Conservation (phyloP, 2,888 invertebrate species). For the Melanophora roralis region DNA sequence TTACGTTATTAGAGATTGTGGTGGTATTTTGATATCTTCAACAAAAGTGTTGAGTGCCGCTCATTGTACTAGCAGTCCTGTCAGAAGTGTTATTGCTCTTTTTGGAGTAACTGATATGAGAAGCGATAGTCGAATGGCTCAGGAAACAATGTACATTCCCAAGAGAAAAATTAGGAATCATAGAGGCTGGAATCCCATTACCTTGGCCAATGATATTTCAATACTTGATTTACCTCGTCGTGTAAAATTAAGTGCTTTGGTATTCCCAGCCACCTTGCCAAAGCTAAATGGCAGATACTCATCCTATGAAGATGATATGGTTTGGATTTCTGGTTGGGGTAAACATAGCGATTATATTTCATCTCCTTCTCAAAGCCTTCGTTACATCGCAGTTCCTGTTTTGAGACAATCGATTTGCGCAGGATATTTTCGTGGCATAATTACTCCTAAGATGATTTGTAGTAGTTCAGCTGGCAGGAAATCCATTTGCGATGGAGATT, state of each 20-base stretch:
- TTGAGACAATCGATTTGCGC: slow-evolving; percentile 65
- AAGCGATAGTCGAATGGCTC: slow-evolving; percentile 58
- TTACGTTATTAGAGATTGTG: slow-evolving; percentile 69
- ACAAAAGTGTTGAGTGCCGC: slow-evolving; percentile 73
- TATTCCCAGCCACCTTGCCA: slow-evolving; percentile 66
- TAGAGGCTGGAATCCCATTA: slow-evolving; percentile 58
- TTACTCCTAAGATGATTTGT: too few species aligned
- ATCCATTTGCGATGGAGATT: slow-evolving; percentile 75
- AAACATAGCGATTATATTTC: slow-evolving; percentile 63
- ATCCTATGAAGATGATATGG: slow-evolving; percentile 64
- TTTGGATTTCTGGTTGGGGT: slow-evolving; percentile 68
- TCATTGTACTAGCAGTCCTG: slow-evolving; percentile 70
- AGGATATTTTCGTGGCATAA: too few species aligned
- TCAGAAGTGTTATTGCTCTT: slow-evolving; percentile 62
- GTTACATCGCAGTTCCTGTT: slow-evolving; percentile 66
- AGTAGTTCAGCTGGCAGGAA: slow-evolving; percentile 72
- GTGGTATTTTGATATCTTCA: slow-evolving; percentile 71
- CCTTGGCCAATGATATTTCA: slow-evolving; percentile 68
- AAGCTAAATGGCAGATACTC: slow-evolving; percentile 54
- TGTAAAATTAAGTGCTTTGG: slow-evolving; percentile 63
- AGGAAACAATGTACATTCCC: slow-evolving; percentile 59
- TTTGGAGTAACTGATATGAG: slow-evolving; percentile 65
- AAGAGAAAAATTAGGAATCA: slow-evolving; percentile 64
- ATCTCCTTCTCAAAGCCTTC: slow-evolving; percentile 64
- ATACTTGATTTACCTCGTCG: slow-evolving; percentile 65